Evolutionary conservation across 1,140 invertebrate genomes (phyloP).

Genomic region (Drosophila tsacasi): DNA sequence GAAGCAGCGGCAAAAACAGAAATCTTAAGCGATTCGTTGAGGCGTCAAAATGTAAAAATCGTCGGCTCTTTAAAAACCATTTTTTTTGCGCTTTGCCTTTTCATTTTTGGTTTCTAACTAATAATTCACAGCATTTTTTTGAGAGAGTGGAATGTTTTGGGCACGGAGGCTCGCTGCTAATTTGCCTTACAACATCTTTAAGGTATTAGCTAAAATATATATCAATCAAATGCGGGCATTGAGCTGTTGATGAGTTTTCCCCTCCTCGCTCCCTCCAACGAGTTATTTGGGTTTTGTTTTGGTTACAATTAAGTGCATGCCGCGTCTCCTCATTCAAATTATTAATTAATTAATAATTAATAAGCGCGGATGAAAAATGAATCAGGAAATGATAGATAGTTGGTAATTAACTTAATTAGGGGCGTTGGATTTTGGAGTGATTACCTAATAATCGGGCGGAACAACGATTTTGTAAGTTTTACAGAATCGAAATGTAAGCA

Average conservation of each 20-base stretch:
- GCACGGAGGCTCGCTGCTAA: slow-evolving; percentile 20
- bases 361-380: slow-evolving; percentile 68
- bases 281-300: slow-evolving; percentile 36
- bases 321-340: slow-evolving; percentile 58
- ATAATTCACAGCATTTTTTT: slow-evolving; percentile 35
- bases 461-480: slow-evolving; percentile 58
- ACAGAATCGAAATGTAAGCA: slow-evolving; percentile 14
- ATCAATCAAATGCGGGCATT: slow-evolving; percentile 61
- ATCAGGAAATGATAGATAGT: slow-evolving; percentile 72
- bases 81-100: slow-evolving; percentile 47
- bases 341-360: slow-evolving; percentile 76
- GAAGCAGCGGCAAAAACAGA: slow-evolving; percentile 21
- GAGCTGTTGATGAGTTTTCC: slow-evolving; percentile 37
- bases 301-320: slow-evolving; percentile 51
- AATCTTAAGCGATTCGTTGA: slow-evolving; percentile 28
- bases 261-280: slow-evolving; percentile 5
- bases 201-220: slow-evolving; percentile 27
- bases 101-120: slow-evolving; percentile 26
- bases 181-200: slow-evolving; percentile 60
- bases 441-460: slow-evolving; percentile 50
- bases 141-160: slow-evolving; percentile 39
- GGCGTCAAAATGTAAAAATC: slow-evolving; percentile 61
- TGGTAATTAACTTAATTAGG: slow-evolving; percentile 65
- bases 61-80: slow-evolving; percentile 53
- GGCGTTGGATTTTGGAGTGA: slow-evolving; percentile 38